A percentile compares a stretch with the other conserved stretches of the same genome.
Conservation (phyloP, 2,113 vertebrate genomes). For the Hemiscyllium ocellatum region DNA sequence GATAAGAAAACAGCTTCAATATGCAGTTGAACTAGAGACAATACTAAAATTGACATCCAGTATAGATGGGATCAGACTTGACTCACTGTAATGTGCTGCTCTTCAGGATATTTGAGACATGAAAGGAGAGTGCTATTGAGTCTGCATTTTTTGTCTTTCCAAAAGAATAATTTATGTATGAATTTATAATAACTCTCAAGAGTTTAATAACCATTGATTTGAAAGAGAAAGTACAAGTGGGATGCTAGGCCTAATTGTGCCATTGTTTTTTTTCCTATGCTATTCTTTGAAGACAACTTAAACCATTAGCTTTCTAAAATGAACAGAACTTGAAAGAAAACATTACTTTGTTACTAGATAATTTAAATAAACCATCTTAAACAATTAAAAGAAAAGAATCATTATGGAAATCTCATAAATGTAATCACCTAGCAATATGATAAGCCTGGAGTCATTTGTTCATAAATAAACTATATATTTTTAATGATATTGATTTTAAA, state of each 20-base stretch:
- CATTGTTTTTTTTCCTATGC: neutral
- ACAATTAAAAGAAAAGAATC: neutral
- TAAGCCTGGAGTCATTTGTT: neutral
- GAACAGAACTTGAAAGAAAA: neutral
- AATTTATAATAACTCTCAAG: neutral
- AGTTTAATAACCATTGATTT: neutral
- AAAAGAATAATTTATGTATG: neutral
- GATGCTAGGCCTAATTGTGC: neutral
- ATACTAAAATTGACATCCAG: neutral
- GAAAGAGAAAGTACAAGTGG: neutral
- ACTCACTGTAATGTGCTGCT: neutral
- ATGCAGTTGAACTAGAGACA: neutral
- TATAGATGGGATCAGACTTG: neutral
- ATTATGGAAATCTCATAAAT: neutral
- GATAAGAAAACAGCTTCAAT: neutral
- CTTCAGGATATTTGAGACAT: neutral
- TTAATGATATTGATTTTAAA: neutral
- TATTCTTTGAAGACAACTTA: neutral
- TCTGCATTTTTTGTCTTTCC: neutral
- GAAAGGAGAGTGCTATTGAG: neutral
- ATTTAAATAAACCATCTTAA: neutral
- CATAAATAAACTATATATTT: neutral
- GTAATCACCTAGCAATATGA: neutral
- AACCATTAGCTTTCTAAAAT: neutral
- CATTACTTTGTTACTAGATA: neutral